These are phyloP conservation scores for Bubo bubo DNA, from an alignment of 2,113 vertebrate genomes.

Conservation along the genomic window DNA sequence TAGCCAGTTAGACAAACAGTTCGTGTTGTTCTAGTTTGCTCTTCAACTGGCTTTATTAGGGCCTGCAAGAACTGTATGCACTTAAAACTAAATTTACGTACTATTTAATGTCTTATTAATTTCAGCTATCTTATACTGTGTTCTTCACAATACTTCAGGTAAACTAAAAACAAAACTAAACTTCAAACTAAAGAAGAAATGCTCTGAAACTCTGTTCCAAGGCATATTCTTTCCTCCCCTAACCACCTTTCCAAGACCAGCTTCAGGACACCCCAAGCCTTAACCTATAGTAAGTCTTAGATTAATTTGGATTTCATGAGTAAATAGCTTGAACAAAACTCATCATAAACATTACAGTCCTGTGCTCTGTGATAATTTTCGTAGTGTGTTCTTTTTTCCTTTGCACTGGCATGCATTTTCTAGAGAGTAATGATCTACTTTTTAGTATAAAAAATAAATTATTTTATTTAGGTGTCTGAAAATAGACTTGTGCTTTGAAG, in stretches of 20 bases:
- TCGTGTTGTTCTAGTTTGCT: not conserved
- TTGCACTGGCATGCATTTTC: not conserved
- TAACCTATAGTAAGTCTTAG: not conserved
- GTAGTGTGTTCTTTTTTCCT: not conserved
- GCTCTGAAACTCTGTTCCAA: not conserved
- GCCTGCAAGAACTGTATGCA: not conserved
- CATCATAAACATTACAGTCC: not conserved
- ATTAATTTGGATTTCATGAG: not conserved
- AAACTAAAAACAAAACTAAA: not conserved
- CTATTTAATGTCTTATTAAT: not conserved
- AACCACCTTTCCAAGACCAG: fast-evolving
- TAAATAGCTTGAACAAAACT: not conserved
- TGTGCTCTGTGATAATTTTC: not conserved
- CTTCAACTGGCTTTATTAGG: not conserved
- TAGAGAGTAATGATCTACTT: not conserved
- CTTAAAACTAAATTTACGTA: not conserved
- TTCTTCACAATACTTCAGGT: not conserved
- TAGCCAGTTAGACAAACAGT: not conserved
- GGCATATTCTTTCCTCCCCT: not conserved
- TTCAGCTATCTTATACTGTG: not conserved
- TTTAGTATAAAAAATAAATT: not conserved
- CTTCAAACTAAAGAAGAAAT: not conserved
- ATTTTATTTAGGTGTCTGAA: not conserved
- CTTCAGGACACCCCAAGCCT: not conserved
- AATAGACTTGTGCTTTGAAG: not conserved